These are phyloP conservation scores for Gracilinanus agilis DNA, from an alignment of 2,113 vertebrate species.

Conservation along the genomic window DNA sequence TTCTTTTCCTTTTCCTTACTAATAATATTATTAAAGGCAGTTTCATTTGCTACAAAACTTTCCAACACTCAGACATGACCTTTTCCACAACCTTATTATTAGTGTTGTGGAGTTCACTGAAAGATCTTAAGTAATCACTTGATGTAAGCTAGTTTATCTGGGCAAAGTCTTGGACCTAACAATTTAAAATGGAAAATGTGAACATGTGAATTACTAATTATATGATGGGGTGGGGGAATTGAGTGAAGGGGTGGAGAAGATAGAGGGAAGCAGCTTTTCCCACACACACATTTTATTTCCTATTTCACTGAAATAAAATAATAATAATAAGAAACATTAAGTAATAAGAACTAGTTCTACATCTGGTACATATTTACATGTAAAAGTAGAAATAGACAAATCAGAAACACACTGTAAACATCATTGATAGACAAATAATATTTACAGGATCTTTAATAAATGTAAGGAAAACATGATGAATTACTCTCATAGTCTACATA, in stretches of 20 bases:
- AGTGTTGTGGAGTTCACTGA: neutral
- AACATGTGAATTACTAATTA: slow-evolving; percentile 4
- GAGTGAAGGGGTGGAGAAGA: neutral
- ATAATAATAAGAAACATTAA: slow-evolving; percentile 19
- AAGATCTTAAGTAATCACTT: neutral
- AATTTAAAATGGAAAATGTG: neutral
- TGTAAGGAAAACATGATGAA: neutral
- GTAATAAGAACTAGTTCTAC: slow-evolving; percentile 32
- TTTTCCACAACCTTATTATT: neutral
- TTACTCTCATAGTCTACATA: slow-evolving; percentile 4
- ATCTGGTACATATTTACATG: slow-evolving; percentile 29
- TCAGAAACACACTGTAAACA: slow-evolving; percentile 28
- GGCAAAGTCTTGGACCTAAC: slow-evolving; percentile 10
- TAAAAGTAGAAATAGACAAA: slow-evolving; percentile 20
- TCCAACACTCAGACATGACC: neutral
- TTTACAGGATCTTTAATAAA: slow-evolving; percentile 34
- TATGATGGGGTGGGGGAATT: neutral
- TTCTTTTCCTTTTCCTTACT: no score
- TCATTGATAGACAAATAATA: slow-evolving; percentile 12
- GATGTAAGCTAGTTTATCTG: neutral
- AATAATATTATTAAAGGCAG: neutral
- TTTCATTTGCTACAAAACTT: neutral
- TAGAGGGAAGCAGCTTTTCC: neutral
- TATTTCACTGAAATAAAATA: slow-evolving; percentile 40
- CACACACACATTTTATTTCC: neutral